Percentiles rank a stretch among this genome's conserved stretches.
phyloP scores from a whole-genome alignment of 2,797 vertebrate species.

The Acrossocheilus wenchowensis region DNA sequence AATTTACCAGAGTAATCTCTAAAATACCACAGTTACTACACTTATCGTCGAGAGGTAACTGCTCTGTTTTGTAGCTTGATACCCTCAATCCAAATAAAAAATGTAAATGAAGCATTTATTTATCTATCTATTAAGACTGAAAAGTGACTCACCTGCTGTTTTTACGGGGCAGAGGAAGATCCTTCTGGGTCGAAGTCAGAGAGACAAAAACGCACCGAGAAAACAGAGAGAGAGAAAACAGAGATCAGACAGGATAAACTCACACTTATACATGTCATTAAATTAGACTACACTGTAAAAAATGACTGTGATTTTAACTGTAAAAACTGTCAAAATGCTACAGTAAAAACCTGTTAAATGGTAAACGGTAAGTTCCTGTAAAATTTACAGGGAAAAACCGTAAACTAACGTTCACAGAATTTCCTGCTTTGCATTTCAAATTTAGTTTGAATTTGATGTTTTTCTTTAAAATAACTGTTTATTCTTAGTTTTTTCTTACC shows the following conservation, averaged over 20 bases:
- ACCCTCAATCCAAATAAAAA: background rate
- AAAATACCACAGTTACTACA: background rate
- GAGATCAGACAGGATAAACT: constrained; percentile 29
- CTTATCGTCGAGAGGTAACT: too few species aligned
- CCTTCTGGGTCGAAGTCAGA: constrained; percentile 81
- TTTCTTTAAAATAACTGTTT: too few species aligned
- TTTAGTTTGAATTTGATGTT: too few species aligned
- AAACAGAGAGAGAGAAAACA: constrained; percentile 9
- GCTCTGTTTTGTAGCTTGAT: background rate
- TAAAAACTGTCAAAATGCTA: too few species aligned
- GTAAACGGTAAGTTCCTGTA: too few species aligned
- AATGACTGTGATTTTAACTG: too few species aligned
- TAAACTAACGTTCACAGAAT: too few species aligned
- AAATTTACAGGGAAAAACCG: too few species aligned
- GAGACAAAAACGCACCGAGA: constrained; percentile 29
- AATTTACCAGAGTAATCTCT: background rate
- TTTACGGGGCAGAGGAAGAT: constrained; percentile 88
- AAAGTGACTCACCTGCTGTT: constrained; percentile 87
- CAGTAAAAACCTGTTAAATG: too few species aligned
- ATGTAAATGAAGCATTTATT: background rate
- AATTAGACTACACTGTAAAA: too few species aligned
- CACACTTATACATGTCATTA: background rate
- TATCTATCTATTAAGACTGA: background rate
- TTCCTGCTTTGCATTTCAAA: too few species aligned
- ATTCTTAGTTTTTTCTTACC: too few species aligned